Base-by-base conservation (phyloP, 2,113 vertebrate genomes). In the Thalassoma bifasciatum region DNA sequence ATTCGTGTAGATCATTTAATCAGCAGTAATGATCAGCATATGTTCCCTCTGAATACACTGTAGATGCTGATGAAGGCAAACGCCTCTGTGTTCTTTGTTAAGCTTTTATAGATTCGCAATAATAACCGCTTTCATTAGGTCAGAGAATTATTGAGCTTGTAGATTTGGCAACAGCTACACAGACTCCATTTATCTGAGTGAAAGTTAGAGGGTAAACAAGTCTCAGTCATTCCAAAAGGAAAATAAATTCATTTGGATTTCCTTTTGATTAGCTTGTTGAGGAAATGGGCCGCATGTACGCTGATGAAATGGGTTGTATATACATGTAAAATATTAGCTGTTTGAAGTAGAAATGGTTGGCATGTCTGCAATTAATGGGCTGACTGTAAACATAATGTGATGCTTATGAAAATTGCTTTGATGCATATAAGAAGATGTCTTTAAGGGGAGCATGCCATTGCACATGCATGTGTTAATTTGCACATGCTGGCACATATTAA, bases 201-300 rank as follows among this genome's bases (percentile, higher is more conserved):
- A 84, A 87, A 66, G 53, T 72, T 54, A 40, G 37, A 80, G 52
- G 67, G 52, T 83, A 77, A 85, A 82, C 73, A 82, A 57, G 66
- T 61, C 54, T 69, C 42, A 73, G 40, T 72, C 46, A 76, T 71
- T 76, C 53, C 49, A 36, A 61, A 58, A 51, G 57, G 58, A 75
- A 66, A 82, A 77, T 77, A 50, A 66, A 79, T 83, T 79, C 9
- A 74, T 83, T 81, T 79, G 75, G 63, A 63, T 79, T 85, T 69
- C 64, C 66, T 77, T 77, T 85, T 81, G 63, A 83, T 89, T 78
- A 72, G 62, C 74, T 64, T 42, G 9, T 76, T 16, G 30, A 72
- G 24, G 37, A 81, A 81, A 79, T 73, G 2, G 23, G 50, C 26
- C 57, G 53, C 23, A 23, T 72, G 65, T 61, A 61, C 34, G 53